phyloP scores from a whole-genome alignment of 2,888 invertebrate species.

The Nipponacmea schrenckii region DNA sequence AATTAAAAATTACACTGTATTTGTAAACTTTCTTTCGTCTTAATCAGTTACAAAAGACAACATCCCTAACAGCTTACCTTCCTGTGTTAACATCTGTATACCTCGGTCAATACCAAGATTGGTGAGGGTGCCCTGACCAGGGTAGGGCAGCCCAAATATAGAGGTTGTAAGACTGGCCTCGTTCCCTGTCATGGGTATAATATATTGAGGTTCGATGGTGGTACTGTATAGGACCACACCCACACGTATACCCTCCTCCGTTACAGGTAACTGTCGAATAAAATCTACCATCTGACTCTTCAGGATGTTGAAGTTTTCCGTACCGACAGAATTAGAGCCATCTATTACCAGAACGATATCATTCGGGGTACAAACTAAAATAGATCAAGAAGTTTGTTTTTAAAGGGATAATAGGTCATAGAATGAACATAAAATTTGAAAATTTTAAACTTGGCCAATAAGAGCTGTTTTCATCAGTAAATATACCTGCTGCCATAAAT shows the following conservation, averaged over 20 bases:
- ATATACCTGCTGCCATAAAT: too few species aligned
- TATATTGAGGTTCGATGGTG: not conserved
- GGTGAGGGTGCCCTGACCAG: not conserved
- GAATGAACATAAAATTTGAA: too few species aligned
- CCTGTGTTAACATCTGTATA: not conserved
- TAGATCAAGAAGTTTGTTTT: too few species aligned
- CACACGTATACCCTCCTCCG: not conserved
- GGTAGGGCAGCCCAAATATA: not conserved
- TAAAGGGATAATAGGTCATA: too few species aligned
- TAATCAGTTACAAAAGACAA: too few species aligned
- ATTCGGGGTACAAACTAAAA: too few species aligned
- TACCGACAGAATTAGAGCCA: not conserved
- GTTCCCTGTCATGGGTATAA: not conserved
- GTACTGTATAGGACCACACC: not conserved
- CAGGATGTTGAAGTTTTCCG: not conserved
- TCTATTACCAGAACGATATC: not conserved
- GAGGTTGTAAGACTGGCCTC: not conserved
- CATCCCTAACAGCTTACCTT: not conserved
- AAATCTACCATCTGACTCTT: not conserved
- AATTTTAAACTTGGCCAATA: too few species aligned
- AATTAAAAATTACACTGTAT: too few species aligned
- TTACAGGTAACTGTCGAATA: not conserved
- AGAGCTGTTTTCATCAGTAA: too few species aligned
- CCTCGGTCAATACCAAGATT: not conserved
- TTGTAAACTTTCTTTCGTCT: too few species aligned